Evolutionary conservation across 2,888 invertebrate genomes (phyloP), one percentile per base, ranked within the genome.

Genomic region (Halocaridina rubra): DNA sequence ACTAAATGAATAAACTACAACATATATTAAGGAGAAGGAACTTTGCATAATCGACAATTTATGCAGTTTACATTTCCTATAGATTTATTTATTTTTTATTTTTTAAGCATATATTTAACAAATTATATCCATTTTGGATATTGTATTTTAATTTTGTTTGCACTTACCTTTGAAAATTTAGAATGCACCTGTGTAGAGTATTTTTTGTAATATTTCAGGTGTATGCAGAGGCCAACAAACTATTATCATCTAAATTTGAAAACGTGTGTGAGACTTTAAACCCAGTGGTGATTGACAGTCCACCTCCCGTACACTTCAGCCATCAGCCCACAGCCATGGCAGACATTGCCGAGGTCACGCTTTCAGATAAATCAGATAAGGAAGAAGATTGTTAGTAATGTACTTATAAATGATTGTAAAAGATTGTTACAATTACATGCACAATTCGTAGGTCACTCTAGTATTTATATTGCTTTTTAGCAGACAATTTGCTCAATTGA

Each of bases 341-440:
- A 33, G 82, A 84, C 64, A 84, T 84, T 19, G 82, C 82, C 10
- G 82, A 84, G 32, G 82, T 84, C 19, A 64, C 78, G 1, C 72
- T 84, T 5, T 84, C 82, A 27, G 82, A 84, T 61, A 84, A 84
- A 27, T 84, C 82, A 72, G 82, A 84, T 30, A 72, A 39, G 30
- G 82, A 84, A 64, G 82, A 84, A 39, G 82, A 84, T 19, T 84
- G 82, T 32, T 84, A 78, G 61, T 27, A 19, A 53, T 53, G 53
- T 53, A 53, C 53, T 53, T 53, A 53, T 19, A 53, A 53, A 53
- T 53, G n/a, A 53, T 53, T 53, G 53, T 53, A 19, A 10, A 53
- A 53, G n/a, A n/a, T n/a, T n/a, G n/a, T n/a, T n/a, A n/a, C n/a
- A n/a, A n/a, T n/a, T n/a, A n/a, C n/a, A n/a, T n/a, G 53, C 53